Conservation (phyloP, 2,888 invertebrate species). For the Agrochola macilenta region DNA sequence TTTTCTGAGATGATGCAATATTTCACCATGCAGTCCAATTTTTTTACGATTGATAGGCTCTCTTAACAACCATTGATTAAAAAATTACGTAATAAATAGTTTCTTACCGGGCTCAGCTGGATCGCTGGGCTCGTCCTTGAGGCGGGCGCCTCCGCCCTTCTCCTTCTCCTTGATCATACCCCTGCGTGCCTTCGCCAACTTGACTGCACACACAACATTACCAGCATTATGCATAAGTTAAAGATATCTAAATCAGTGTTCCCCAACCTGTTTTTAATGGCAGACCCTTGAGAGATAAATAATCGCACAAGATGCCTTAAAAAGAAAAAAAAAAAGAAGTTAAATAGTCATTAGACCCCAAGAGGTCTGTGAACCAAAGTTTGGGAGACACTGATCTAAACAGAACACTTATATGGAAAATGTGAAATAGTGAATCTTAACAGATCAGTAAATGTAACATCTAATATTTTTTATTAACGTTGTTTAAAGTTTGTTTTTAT, state of each 20-base stretch:
- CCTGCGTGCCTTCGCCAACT: conserved; percentile 91
- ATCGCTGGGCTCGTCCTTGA: conserved; percentile 89
- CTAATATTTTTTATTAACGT: not conserved
- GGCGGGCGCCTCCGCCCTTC: conserved; percentile 90
- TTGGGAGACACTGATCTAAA: conserved; percentile 11
- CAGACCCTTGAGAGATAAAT: not conserved
- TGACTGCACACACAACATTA: conserved; percentile 80
- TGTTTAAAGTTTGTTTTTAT: not conserved
- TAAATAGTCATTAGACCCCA: not conserved
- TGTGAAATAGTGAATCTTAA: conserved; percentile 6
- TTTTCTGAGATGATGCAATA: not conserved
- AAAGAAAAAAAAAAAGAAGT: too few relatives aligned
- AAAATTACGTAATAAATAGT: too few relatives aligned
- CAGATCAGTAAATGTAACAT: not conserved
- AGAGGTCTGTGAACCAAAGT: not conserved
- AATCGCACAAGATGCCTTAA: rapidly evolving
- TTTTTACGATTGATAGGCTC: too few relatives aligned
- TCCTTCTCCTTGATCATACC: conserved; percentile 91
- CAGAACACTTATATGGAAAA: not conserved
- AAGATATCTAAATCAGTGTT: not conserved
- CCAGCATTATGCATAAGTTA: conserved; percentile 24
- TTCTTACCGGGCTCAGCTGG: conserved; percentile 87
- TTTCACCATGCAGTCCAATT: not conserved
- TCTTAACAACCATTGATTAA: too few relatives aligned
- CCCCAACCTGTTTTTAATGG: not conserved